phyloP scores from a whole-genome alignment of 2,113 vertebrate genomes.

The Poecile atricapillus region DNA sequence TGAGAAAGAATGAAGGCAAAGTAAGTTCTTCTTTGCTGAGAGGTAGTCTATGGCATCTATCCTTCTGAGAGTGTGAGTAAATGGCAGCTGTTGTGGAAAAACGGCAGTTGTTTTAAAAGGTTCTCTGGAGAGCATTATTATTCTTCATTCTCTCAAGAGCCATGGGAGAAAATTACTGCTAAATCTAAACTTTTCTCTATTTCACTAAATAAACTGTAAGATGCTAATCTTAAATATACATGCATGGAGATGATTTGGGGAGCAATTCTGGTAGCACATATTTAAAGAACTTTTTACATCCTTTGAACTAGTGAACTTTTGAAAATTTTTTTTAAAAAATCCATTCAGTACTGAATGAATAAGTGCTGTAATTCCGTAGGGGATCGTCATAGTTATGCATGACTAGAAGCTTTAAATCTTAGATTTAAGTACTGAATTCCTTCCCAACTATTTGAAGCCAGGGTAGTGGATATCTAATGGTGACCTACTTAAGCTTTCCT shows the following conservation, averaged over 20 bases:
- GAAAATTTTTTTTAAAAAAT: not conserved
- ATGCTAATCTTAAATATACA: not conserved
- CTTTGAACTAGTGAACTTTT: not conserved
- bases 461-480: not conserved
- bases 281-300: not conserved
- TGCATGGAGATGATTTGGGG: not conserved
- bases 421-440: not conserved
- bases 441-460: not conserved
- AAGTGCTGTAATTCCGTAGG: not conserved
- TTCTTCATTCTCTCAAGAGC: not conserved
- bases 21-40: conserved; percentile 39
- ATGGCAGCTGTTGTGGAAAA: conserved; percentile 46
- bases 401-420: not conserved
- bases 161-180: not conserved
- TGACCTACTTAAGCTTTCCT: not conserved
- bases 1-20: conserved; percentile 30
- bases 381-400: not conserved
- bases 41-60: conserved; percentile 18
- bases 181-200: not conserved
- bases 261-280: not conserved
- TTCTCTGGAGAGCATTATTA: conserved; percentile 15
- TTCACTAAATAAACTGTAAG: not conserved
- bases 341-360: not conserved
- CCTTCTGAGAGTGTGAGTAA: conserved; percentile 11
- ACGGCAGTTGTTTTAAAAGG: conserved; percentile 3